Base-by-base conservation (phyloP, 2,888 invertebrate genomes). In the Campoplex capitator region DNA sequence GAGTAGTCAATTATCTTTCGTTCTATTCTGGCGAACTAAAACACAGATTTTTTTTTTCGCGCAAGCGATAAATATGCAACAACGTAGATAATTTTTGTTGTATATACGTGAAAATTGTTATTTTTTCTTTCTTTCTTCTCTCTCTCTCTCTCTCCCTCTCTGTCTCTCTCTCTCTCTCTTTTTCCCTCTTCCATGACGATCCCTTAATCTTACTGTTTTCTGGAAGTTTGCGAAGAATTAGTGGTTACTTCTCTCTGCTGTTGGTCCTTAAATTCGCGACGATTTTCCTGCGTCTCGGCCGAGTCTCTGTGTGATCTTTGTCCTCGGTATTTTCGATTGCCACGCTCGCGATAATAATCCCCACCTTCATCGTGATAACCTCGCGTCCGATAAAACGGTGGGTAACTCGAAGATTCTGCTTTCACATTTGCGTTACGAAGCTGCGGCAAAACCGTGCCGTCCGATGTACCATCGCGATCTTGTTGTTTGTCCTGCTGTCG, bases 251-350 rank as follows among this genome's bases (percentile, higher is more conserved):
- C 76, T 81, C 87, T 79, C 74, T 89, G 89, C 81, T 89, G 89
- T 56, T 90, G 88, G 86, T 90, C 87, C 80, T 91, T 91, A 76
- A 84, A 90, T 23, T 92, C 91, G 9, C 90, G 85, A 70, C 91
- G 90, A 85, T 91, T 89, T 13, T 91, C 89, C 38, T 83, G 87
- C 38, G 83, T 16, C 0, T 87, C 88, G 32, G 2, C 88, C 86
- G 62, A 86, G 88, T 93, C 92, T 85, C 92, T 89, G 42, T 93
- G 93, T 13, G 93, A 90, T 65, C 90, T 90, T 70, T 93, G 92
- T 35, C 92, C 92, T 76, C 93, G 88, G 76, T 92, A 93, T 70
- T 94, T 94, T 71, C 93, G 91, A 82, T 91, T 91, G 13, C 91
- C 91, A 54, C 92, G 91, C 3, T 92, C 92, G 18, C 92, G 90